Conservation (phyloP, 30 jellyfish, hydroid and myxozoan species). For the Turritopsis rubra region DNA sequence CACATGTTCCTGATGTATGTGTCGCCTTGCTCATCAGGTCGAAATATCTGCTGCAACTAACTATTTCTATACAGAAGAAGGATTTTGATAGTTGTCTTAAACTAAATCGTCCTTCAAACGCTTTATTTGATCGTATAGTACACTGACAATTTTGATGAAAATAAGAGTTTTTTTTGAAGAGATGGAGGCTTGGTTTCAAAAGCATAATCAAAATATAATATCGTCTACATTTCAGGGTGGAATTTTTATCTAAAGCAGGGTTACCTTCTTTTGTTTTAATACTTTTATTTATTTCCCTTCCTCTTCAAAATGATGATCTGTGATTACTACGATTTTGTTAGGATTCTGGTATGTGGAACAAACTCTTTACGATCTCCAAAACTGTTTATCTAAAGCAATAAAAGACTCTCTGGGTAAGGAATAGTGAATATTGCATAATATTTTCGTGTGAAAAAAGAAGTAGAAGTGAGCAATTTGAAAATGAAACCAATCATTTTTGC, state of each 20-base stretch:
- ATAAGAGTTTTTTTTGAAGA: constrained; percentile 28
- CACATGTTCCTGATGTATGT: constrained; percentile 8
- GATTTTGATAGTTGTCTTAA: constrained; percentile 31
- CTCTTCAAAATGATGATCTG: not conserved
- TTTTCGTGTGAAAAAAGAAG: not conserved
- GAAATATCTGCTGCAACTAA: constrained; percentile 49
- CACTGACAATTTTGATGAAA: not conserved
- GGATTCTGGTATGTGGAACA: constrained; percentile 37
- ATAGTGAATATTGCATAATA: not conserved
- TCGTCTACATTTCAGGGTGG: constrained; percentile 2
- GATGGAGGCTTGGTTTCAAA: constrained; percentile 36
- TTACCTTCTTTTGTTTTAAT: not conserved
- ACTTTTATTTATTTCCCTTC: not conserved
- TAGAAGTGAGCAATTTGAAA: not conserved
- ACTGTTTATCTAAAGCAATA: constrained; percentile 57
- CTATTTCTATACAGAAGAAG: constrained; percentile 28
- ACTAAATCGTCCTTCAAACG: not conserved
- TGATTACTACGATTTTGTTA: not conserved
- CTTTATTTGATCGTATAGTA: constrained; percentile 1
- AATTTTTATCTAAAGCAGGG: no score
- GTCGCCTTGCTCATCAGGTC: constrained; percentile 26
- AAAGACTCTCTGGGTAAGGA: constrained; percentile 42
- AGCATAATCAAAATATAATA: constrained; percentile 24
- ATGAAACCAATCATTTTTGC: not conserved
- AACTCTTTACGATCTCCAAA: constrained; percentile 55